These are phyloP conservation scores for Trialeurodes vaporariorum DNA, from an alignment of 1,140 invertebrate species.

Conservation along the genomic window DNA sequence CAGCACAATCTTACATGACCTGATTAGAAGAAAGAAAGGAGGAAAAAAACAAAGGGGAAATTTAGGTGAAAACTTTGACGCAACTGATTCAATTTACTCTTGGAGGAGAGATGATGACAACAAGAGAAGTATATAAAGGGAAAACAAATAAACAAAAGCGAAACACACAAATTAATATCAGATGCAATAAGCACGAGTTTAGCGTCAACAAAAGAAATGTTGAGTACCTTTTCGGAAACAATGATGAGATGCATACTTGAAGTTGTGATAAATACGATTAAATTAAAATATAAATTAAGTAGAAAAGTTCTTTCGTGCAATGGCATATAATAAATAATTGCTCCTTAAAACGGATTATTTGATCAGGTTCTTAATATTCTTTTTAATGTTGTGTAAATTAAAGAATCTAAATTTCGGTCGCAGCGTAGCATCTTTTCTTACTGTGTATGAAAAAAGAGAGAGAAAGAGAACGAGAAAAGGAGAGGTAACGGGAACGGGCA, in stretches of 20 bases:
- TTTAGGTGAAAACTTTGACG: no score
- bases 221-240: background rate
- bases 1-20: no score
- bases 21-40: no score
- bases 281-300: background rate
- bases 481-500: background rate
- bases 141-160: no score
- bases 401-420: slow-evolving; percentile 85
- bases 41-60: no score
- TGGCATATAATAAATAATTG: no score
- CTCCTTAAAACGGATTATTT: slow-evolving; percentile 60
- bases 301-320: background rate
- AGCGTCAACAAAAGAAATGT: background rate
- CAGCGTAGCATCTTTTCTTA: slow-evolving; percentile 85
- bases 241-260: background rate
- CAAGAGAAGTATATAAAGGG: no score
- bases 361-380: slow-evolving; percentile 57
- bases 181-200: background rate
- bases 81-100: no score
- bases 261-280: background rate
- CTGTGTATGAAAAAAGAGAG: slow-evolving; percentile 49
- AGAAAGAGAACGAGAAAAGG: slow-evolving; percentile 20
- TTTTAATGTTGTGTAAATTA: slow-evolving; percentile 71
- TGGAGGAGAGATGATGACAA: no score
- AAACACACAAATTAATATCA: background rate